Evolutionary conservation across 2,888 invertebrate genomes (phyloP), one percentile per base, ranked within the genome.

Genomic region (Drosophila rubida): DNA sequence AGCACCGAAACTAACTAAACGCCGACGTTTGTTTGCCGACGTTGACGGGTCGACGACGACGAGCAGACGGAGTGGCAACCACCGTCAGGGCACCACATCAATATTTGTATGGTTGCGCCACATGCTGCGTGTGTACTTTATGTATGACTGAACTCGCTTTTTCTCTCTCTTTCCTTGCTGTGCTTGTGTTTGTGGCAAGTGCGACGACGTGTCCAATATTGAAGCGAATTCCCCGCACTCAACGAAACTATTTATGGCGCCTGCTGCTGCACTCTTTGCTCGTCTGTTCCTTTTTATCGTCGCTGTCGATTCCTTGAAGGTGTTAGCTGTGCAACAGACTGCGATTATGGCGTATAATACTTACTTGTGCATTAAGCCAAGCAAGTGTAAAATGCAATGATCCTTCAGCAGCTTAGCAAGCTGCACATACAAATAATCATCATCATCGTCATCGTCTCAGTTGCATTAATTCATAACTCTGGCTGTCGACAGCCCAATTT

Each of bases 51-150:
- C 14, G 51, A 27, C 27, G 35, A 14, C 13, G 35, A 37, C 6
- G 2, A 7, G 11, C 7, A 37, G 25, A 25, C 11, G 32, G 11
- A 11, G 11, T 32, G 23, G 25, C 48, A 44, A 42, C 60, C 48
- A 44, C 30, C 70, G 9, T 46, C 19, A 55, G 35, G 44, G 35
- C 32, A 69, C 63, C 50, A 63, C 66, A 78, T 70, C 64, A 76
- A 74, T 67, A 67, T 79, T 79, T 72, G 60, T 73, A 48, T 63
- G 78, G 51, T 54, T 72, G 68, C 23, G 23, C 62, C 60, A 27
- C 69, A 55, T 59, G 44, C 37, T 27, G 19, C 41, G 54, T 9
- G 27, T 46, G 30, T 35, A 23, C n/a, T 55, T 16, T 46, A 22
- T 51, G 13, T 42, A 11, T 27, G 22, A 11, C 2, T 53, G 19